phyloP scores from a whole-genome alignment of 2,113 vertebrate genomes.

The Pedionomus torquatus region DNA sequence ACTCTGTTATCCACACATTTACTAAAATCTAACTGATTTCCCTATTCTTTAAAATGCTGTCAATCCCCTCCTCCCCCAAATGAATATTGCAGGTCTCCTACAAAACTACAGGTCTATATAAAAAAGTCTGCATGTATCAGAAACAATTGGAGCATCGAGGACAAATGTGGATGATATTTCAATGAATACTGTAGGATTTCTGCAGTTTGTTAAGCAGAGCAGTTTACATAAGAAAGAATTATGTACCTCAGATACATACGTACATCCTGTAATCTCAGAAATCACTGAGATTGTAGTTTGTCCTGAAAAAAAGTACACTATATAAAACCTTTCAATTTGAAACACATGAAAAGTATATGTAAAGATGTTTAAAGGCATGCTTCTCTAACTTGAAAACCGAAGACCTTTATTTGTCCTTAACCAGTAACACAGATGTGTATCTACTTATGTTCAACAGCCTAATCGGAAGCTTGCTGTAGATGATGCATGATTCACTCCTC shows the following conservation, averaged over 20 bases:
- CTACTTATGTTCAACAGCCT: neutral
- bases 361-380: neutral
- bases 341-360: neutral
- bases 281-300: neutral
- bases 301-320: neutral
- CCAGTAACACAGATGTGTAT: neutral
- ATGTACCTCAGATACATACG: neutral
- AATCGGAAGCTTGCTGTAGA: neutral
- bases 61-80: neutral
- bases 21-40: neutral
- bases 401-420: neutral
- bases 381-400: neutral
- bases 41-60: neutral
- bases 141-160: neutral
- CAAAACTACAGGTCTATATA: neutral
- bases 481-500: neutral
- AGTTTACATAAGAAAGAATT: neutral
- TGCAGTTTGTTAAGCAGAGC: neutral
- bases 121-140: neutral
- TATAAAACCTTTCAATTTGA: neutral
- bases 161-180: neutral
- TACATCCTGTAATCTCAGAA: neutral
- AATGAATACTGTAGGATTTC: neutral
- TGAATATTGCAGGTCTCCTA: neutral
- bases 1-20: neutral